A percentile compares a stretch with the other conserved stretches of the same genome.
These are phyloP conservation scores for Vireo altiloquus DNA, from an alignment of 2,113 vertebrate genomes.

Conservation along the genomic window DNA sequence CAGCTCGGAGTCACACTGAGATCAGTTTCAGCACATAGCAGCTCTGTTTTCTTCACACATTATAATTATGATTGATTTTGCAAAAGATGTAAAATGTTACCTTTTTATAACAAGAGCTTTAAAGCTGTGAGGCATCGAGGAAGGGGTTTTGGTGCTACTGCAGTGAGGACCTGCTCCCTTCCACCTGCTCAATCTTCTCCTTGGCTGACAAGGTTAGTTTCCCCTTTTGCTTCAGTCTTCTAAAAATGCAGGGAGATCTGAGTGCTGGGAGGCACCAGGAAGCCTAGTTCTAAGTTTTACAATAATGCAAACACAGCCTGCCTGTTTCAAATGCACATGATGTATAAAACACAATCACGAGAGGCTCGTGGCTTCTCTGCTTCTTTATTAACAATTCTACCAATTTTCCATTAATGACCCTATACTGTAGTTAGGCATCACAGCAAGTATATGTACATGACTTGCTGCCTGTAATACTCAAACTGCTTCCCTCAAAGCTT, in stretches of 20 bases:
- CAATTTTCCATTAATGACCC: background rate
- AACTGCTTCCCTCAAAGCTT: background rate
- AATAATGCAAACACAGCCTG: background rate
- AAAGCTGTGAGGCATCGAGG: background rate
- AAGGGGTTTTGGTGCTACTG: background rate
- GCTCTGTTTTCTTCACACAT: background rate
- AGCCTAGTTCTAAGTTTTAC: background rate
- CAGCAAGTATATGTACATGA: background rate
- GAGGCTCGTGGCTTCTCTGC: background rate
- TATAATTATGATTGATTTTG: constrained; percentile 32
- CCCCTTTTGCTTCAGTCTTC: background rate
- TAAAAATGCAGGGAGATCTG: background rate
- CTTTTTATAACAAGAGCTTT: background rate
- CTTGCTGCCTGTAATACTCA: background rate
- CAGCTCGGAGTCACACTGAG: background rate
- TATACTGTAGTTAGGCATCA: background rate
- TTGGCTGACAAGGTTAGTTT: background rate
- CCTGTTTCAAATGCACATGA: background rate
- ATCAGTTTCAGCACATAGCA: background rate
- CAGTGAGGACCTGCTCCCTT: background rate
- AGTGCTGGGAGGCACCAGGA: background rate
- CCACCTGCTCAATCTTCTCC: background rate
- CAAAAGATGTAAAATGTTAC: constrained; percentile 17
- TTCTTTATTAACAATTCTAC: background rate
- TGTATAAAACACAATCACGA: background rate